These are phyloP conservation scores for Epirrhoe tristata DNA, from an alignment of 2,888 invertebrate genomes.

Conservation along the genomic window DNA sequence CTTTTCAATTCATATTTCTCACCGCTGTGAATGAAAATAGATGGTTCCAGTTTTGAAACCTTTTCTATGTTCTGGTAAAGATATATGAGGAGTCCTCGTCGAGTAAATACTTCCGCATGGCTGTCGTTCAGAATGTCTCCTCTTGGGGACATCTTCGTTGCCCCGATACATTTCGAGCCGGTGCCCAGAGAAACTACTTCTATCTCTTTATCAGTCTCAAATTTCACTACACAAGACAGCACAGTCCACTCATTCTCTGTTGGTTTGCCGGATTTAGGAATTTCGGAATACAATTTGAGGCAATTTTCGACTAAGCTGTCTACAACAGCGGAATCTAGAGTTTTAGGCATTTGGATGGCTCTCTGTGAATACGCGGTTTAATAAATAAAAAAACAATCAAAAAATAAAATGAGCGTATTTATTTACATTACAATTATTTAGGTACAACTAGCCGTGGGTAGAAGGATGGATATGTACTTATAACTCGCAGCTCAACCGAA, in stretches of 20 bases:
- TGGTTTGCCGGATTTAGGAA: conserved; percentile 94
- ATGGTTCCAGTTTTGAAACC: conserved; percentile 57
- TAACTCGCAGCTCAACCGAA: too few species aligned
- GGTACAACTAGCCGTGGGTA: too few species aligned
- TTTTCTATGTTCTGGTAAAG: conserved; percentile 87
- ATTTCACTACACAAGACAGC: conserved; percentile 89
- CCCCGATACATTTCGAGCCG: conserved; percentile 96
- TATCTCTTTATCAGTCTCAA: conserved; percentile 63
- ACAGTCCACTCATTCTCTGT: conserved; percentile 92
- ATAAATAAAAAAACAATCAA: background rate
- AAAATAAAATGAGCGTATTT: too few species aligned
- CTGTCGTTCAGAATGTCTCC: conserved; percentile 94
- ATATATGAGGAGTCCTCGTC: conserved; percentile 93
- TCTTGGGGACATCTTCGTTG: conserved; percentile 85
- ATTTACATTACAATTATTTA: too few species aligned
- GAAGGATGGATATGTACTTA: too few species aligned
- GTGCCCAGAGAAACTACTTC: conserved; percentile 93
- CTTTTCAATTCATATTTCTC: conserved; percentile 81
- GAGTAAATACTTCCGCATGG: conserved; percentile 95
- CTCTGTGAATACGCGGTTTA: too few species aligned
- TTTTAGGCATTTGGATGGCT: conserved; percentile 52
- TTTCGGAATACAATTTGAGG: conserved; percentile 83
- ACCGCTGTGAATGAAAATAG: conserved; percentile 62
- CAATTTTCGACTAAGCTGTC: conserved; percentile 86
- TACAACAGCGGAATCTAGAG: conserved; percentile 55